Percentiles rank a stretch among this genome's conserved stretches.
These are phyloP conservation scores for Drosophila ohnishii DNA, from an alignment of 1,140 invertebrate species.

Conservation along the genomic window DNA sequence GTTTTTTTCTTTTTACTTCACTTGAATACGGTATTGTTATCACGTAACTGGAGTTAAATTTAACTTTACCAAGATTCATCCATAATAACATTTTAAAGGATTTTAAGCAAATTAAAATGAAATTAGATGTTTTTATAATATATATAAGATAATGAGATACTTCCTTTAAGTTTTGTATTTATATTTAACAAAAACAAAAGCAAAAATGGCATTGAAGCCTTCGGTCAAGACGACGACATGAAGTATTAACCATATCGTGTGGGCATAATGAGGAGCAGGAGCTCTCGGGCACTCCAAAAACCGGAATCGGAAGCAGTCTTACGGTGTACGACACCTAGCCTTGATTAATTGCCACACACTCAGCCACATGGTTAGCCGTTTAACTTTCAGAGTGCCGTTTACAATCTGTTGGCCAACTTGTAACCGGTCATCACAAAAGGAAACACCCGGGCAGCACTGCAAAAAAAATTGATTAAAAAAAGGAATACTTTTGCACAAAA, in stretches of 20 bases:
- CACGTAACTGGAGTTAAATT: slow-evolving; percentile 17
- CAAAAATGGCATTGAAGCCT: background rate
- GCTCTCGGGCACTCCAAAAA: slow-evolving; percentile 9
- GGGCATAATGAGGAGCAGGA: slow-evolving; percentile 16
- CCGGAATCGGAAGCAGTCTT: slow-evolving; percentile 43
- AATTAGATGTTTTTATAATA: background rate
- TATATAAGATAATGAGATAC: background rate
- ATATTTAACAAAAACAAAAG: background rate
- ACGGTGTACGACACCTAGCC: slow-evolving; percentile 37
- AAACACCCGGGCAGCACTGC: slow-evolving; percentile 8
- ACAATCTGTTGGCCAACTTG: slow-evolving; percentile 40
- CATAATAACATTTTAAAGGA: background rate
- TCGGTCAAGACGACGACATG: background rate
- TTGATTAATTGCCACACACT: slow-evolving; percentile 50
- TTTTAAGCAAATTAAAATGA: background rate
- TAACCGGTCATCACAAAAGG: slow-evolving; percentile 28
- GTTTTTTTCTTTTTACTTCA: slow-evolving; percentile 9
- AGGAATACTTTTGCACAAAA: too few relatives aligned
- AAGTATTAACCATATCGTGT: slow-evolving; percentile 21
- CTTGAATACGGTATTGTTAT: slow-evolving; percentile 28
- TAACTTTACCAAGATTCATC: background rate
- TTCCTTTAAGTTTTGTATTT: background rate
- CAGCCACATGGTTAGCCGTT: slow-evolving; percentile 39
- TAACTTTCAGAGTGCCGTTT: slow-evolving; percentile 41
- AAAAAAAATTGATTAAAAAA: background rate